A percentile compares a stretch with the other conserved stretches of the same genome.
Conservation (phyloP, 1,140 invertebrate genomes). For the Phymorhynchus buccinoides region DNA sequence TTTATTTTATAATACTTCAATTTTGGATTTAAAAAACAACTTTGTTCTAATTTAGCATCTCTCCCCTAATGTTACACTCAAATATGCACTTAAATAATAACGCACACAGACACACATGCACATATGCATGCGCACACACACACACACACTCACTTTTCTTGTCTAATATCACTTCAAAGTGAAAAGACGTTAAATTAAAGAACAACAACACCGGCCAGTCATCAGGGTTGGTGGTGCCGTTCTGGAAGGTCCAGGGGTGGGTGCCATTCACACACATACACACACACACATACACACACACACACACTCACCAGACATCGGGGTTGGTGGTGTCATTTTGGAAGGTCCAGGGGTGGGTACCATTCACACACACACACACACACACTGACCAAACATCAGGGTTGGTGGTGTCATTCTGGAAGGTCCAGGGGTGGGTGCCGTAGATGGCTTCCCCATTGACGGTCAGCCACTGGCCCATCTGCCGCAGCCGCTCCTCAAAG, state of each 20-base stretch:
- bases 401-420: conserved; percentile 88
- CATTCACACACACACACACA: conserved; percentile 62
- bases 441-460: conserved; percentile 94
- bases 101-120: not conserved
- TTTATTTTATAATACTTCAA: too few species aligned
- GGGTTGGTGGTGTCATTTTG: conserved; percentile 86
- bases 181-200: too few species aligned
- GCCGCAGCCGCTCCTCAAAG: conserved; percentile 87
- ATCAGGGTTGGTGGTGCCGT: conserved; percentile 81
- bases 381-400: conserved; percentile 81
- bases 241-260: conserved; percentile 82
- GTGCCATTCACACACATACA: conserved; percentile 77
- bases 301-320: conserved; percentile 76
- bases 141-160: too few species aligned
- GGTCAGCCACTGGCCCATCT: conserved; percentile 82
- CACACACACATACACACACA: conserved; percentile 31
- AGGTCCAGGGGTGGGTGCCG: conserved; percentile 79
- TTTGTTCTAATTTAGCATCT: too few species aligned
- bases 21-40: too few species aligned
- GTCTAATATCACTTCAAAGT: too few species aligned
- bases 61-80: too few species aligned
- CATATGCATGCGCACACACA: not conserved
- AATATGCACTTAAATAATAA: not conserved
- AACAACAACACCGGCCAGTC: conserved; percentile 50
- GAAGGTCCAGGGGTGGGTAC: too few species aligned